phyloP scores from a whole-genome alignment of 37 sponge, comb jelly and placozoan species.

The Bolinopsis microptera region DNA sequence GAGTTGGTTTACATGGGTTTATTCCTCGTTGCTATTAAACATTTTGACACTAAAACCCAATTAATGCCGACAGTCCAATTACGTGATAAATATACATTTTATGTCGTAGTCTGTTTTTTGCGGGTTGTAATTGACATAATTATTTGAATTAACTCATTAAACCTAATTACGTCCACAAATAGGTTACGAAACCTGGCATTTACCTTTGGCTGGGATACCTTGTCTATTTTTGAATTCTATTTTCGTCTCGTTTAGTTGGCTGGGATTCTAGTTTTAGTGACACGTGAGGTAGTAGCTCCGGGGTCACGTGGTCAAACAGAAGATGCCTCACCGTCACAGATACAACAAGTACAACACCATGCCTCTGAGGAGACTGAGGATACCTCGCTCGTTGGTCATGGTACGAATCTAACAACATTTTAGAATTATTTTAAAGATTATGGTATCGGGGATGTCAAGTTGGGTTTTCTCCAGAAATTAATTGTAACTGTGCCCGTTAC shows the following conservation, averaged over 20 bases:
- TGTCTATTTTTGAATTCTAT: neutral
- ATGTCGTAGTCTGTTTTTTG: neutral
- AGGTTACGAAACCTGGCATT: neutral
- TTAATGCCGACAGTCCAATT: no score
- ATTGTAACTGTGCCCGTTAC: neutral
- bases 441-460: neutral
- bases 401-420: neutral
- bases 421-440: no score
- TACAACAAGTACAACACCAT: neutral
- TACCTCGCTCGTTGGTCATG: neutral
- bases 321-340: neutral
- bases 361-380: neutral
- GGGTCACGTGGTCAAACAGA: neutral
- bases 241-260: neutral
- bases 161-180: neutral
- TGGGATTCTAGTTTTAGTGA: neutral
- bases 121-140: neutral
- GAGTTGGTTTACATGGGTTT: no score
- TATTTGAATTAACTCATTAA: neutral
- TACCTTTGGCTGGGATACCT: neutral
- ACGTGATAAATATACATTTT: no score
- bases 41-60: no score
- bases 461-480: neutral
- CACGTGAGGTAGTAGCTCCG: no score
- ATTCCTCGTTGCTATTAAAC: no score